Conservation (phyloP, 2,888 invertebrate genomes). For the Apocheima hispidaria region DNA sequence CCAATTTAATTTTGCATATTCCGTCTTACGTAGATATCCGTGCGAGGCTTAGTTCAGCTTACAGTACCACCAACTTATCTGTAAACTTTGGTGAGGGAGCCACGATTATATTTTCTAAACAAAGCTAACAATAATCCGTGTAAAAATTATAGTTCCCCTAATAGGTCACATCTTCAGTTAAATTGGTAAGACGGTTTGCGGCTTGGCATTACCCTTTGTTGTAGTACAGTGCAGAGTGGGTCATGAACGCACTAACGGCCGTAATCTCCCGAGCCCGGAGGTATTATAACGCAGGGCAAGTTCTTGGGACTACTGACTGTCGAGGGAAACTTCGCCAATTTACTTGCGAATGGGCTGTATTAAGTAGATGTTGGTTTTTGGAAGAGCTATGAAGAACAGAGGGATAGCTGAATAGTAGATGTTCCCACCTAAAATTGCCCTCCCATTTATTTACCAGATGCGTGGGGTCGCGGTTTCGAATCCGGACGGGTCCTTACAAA, state of each 20-base stretch:
- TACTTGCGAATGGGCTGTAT: conserved; percentile 56
- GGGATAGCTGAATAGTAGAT: neutral
- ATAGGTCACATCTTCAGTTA: conserved; percentile 15
- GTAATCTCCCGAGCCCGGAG: conserved; percentile 61
- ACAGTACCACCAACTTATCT: conserved; percentile 17
- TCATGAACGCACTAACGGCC: conserved; percentile 55
- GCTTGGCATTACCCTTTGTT: conserved; percentile 54
- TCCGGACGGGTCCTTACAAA: no score
- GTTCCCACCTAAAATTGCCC: neutral
- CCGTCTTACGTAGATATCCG: conserved; percentile 39
- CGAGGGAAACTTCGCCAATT: conserved; percentile 60
- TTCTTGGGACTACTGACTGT: conserved; percentile 56
- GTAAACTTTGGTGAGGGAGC: neutral
- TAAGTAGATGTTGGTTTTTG: conserved; percentile 50
- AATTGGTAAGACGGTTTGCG: conserved; percentile 37
- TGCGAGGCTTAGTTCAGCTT: conserved; percentile 43
- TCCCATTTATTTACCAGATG: no score
- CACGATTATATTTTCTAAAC: neutral
- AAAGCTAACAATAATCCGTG: neutral
- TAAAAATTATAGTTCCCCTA: neutral
- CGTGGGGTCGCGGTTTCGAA: no score
- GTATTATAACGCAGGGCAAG: conserved; percentile 59
- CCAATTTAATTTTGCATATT: conserved; percentile 46
- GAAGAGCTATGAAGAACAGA: conserved; percentile 41
- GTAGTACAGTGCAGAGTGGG: conserved; percentile 44